Base-by-base conservation (phyloP, 30 jellyfish, hydroid and myxozoan genomes). In the Cassiopea andromeda region DNA sequence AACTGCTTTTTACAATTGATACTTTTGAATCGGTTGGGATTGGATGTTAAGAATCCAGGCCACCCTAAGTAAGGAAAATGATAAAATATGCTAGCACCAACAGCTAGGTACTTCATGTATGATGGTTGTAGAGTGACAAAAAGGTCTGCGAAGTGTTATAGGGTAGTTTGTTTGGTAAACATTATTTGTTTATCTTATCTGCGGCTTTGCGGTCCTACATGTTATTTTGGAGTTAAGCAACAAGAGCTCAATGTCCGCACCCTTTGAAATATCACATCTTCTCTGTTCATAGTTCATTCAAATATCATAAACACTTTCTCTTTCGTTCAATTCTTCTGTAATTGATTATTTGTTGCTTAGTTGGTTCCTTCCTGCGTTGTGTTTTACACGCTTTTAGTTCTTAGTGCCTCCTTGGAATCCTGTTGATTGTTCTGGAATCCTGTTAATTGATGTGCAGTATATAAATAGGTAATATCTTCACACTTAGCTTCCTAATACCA, bases 341-440 rank as follows among this genome's bases (percentile, higher is more conserved):
- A 64, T 64, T 64, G 73, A 64, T 64, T 70, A 19, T 27, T 27
- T 70, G 79, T 8, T 19, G 27, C 14, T 3, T 38, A 12, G 79
- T 70, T 43, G 79, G 54, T 54, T 50, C 15, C 79, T 70, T 70
- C 54, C 79, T 70, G 79, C 5, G 18, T 6, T n/a, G n/a, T 17
- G n/a, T 70, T 70, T 70, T 19, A 1, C 5, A 43, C 27, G 9
- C 50, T 16, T 3, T 66, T 66, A 5, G 27, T 70, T 38, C 15
- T 70, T 70, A n/a, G 54, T 54, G 7, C 79, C 3, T 2, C 79
- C n/a, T 70, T 43, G 15, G n/a, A 50, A 50, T 14, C 79, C 46
- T 70, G 79, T 27, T 70, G 79, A 70, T 70, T 70, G 3, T 4
- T 7, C n/a, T 18, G 79, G 79, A 38, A 7, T 38, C 79, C 79